These are phyloP conservation scores for Mormoops blainvillei DNA, from an alignment of 2,113 vertebrate genomes.

Conservation along the genomic window DNA sequence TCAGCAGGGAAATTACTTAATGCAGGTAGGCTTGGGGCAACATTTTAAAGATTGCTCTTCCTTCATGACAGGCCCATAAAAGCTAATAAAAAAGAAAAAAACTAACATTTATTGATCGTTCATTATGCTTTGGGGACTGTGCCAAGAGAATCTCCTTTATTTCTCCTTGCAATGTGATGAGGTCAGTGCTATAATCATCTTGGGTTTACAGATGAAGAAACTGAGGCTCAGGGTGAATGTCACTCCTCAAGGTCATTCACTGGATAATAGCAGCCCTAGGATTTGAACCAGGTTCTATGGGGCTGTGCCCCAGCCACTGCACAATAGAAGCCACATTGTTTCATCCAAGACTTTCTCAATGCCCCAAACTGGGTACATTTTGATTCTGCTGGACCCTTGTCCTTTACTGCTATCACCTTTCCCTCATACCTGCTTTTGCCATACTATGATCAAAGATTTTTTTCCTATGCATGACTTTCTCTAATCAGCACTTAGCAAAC, in stretches of 20 bases:
- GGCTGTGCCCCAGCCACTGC: not conserved
- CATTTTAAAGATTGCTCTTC: conserved; percentile 51
- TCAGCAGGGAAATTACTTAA: conserved; percentile 53
- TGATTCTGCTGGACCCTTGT: not conserved
- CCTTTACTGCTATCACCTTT: not conserved
- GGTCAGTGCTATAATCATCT: not conserved
- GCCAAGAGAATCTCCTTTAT: not conserved
- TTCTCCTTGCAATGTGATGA: not conserved
- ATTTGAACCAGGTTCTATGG: not conserved
- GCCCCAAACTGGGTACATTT: not conserved
- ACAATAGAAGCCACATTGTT: accelerated
- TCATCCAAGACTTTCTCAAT: not conserved
- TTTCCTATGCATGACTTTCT: not conserved
- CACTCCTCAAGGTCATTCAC: not conserved
- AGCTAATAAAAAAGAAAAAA: conserved; percentile 13
- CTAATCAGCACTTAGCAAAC: not conserved
- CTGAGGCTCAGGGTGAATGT: not conserved
- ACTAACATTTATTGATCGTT: conserved; percentile 6
- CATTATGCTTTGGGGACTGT: not conserved
- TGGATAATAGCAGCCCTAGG: not conserved
- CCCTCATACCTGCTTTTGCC: not conserved
- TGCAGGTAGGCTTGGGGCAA: conserved; percentile 29
- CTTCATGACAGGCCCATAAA: not conserved
- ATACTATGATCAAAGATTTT: not conserved
- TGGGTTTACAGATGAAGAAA: not conserved